Evolutionary conservation across 2,888 invertebrate genomes (phyloP).

Genomic region (Uloborus plumipes): DNA sequence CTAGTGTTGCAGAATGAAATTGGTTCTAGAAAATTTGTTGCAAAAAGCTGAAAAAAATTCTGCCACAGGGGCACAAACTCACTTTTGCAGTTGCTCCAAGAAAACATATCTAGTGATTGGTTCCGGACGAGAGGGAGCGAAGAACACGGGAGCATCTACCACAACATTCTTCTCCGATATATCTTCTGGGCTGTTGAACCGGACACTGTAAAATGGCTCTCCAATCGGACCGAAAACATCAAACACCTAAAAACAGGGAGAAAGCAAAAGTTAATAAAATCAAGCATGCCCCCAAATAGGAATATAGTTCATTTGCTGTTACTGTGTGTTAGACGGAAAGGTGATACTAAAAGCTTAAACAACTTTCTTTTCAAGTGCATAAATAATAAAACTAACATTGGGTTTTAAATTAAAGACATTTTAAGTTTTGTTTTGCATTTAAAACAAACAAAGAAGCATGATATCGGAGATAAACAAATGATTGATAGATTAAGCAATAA

Average conservation of each 20-base stretch:
- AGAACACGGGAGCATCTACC: constrained; percentile 82
- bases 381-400: too few relatives aligned
- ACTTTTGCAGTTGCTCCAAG: constrained; percentile 81
- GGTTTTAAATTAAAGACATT: too few relatives aligned
- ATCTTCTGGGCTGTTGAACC: constrained; percentile 86
- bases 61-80: too few relatives aligned
- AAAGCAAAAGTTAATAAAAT: constrained; percentile 66
- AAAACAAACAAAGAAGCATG: too few relatives aligned
- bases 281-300: not conserved
- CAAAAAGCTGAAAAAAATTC: too few relatives aligned
- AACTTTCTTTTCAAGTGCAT: too few relatives aligned
- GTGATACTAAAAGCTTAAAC: too few relatives aligned
- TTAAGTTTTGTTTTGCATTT: too few relatives aligned
- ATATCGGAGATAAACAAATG: too few relatives aligned
- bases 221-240: constrained; percentile 92
- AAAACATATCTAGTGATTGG: constrained; percentile 79
- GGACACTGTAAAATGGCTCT: constrained; percentile 88
- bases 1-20: too few relatives aligned
- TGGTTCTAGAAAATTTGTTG: too few relatives aligned
- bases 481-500: not conserved
- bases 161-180: constrained; percentile 79
- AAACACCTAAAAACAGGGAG: constrained; percentile 83
- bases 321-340: not conserved
- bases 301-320: not conserved
- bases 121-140: constrained; percentile 83